These are phyloP conservation scores for Drosophila mercatorum DNA, from an alignment of 2,888 invertebrate genomes.

Conservation along the genomic window DNA sequence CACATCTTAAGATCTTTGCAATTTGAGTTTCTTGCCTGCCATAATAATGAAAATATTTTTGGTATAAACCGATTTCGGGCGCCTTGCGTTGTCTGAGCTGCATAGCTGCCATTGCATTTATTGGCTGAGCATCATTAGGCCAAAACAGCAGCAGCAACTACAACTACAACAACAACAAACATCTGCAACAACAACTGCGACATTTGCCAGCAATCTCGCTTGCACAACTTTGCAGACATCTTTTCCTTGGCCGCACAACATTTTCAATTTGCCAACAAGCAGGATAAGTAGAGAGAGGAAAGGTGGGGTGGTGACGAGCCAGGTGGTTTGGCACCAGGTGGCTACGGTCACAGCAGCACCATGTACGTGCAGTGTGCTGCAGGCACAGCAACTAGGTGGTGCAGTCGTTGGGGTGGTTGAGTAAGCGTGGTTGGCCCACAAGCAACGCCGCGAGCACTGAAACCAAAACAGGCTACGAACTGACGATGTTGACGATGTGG, in stretches of 20 bases:
- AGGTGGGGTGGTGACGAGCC: background rate
- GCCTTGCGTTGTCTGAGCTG: constrained; percentile 1
- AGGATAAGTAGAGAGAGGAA: background rate
- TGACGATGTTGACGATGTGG: constrained; percentile 65
- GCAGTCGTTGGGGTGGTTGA: background rate
- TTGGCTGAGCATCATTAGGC: constrained; percentile 46
- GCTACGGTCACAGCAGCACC: constrained; percentile 21
- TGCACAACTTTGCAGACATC: constrained; percentile 64
- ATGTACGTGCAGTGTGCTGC: constrained; percentile 8
- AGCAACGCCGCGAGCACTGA: constrained; percentile 66
- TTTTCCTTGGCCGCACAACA: constrained; percentile 55
- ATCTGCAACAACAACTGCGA: constrained; percentile 2
- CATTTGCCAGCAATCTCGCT: constrained; percentile 46
- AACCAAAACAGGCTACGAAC: constrained; percentile 63
- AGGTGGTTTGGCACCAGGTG: constrained; percentile 32
- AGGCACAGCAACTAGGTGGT: constrained; percentile 7
- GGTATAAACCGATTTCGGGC: constrained; percentile 3
- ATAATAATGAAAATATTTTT: constrained; percentile 39
- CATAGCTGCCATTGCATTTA: constrained; percentile 37
- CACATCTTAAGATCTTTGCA: background rate
- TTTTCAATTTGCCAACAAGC: constrained; percentile 68
- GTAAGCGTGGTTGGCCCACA: constrained; percentile 34
- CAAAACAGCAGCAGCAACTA: constrained; percentile 10
- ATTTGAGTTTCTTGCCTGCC: background rate
- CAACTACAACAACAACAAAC: constrained; percentile 3